Conservation (phyloP, 2,888 invertebrate species). For the Teleogryllus oceanicus region DNA sequence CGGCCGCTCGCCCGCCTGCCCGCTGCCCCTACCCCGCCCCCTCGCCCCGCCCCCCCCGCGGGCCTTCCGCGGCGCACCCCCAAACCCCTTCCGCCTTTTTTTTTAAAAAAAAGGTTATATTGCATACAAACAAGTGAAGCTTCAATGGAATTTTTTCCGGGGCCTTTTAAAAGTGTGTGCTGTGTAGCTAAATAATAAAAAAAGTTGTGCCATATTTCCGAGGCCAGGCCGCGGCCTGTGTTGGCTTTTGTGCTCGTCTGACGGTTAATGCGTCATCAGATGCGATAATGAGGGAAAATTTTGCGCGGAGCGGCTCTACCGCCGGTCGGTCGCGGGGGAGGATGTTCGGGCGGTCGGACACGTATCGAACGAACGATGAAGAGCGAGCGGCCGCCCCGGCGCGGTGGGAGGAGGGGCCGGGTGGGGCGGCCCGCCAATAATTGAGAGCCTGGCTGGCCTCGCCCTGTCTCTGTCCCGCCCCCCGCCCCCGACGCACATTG, state of each 20-base stretch:
- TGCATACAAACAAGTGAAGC: constrained; percentile 30
- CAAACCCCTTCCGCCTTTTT: neutral
- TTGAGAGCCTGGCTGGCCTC: neutral
- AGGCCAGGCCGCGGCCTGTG: neutral
- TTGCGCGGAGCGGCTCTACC: neutral
- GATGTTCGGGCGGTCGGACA: neutral
- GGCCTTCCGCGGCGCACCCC: neutral
- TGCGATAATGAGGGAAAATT: constrained; percentile 31
- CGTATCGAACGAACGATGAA: constrained; percentile 19
- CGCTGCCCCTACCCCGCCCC: neutral
- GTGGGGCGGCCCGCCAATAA: neutral
- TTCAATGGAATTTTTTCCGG: constrained; percentile 30
- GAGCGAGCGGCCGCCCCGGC: neutral
- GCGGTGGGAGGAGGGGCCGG: neutral
- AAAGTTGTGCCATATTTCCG: constrained; percentile 18
- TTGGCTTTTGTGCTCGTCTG: constrained; percentile 18
- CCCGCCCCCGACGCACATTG: neutral
- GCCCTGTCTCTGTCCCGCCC: neutral
- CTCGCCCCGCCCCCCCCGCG: neutral
- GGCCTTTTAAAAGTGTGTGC: constrained; percentile 24
- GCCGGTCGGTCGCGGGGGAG: neutral
- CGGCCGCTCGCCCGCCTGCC: neutral
- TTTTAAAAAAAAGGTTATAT: constrained; percentile 27
- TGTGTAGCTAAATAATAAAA: constrained; percentile 27
- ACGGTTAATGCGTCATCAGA: constrained; percentile 34